Base-by-base conservation (phyloP, 2,888 invertebrate genomes). In the Coelinius sp. region DNA sequence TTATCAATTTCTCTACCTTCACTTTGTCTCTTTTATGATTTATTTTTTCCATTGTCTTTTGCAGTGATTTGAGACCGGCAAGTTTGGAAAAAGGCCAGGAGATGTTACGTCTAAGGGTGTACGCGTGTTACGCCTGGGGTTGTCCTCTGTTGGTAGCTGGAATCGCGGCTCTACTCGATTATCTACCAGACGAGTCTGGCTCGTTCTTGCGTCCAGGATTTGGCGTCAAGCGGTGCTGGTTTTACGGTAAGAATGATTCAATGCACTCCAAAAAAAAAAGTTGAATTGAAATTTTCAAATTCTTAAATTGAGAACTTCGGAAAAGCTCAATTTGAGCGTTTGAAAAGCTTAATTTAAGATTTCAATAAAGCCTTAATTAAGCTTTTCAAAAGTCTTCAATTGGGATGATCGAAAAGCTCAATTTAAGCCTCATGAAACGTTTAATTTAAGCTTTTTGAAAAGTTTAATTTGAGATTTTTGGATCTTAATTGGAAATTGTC, bases 91-190 rank as follows among this genome's bases (percentile, higher is more conserved):
- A 94, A 88, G 93, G 94, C 79, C 95, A 95, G 90, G 95, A 95
- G 89, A 90, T 92, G 76, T 91, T 94, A 84, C 92, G 95, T 70
- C 90, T 95, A 80, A 91, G 94, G 70, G 90, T 95, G 80, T 96
- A 95, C 89, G 92, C 92, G 81, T 90, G 93, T 81, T 96, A 95
- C 89, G 95, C 96, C 76, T 95, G 95, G 95, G 95, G 95, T 78
- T 92, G 94, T 65, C 95, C 96, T 64, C 90, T 95, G 77, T 82
- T 94, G 78, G 92, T 96, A 80, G 93, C 94, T 68, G 92, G 92
- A 71, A 90, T 93, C 68, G 95, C 94, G 6, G 92, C 93, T 63
- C 90, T 93, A 81, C 90, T 95, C 77, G 95, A 95, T 89, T 90
- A 91, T 82, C 90, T 93, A 84, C 91, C 92, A 6, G 89, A 90